A percentile compares a stretch with the other conserved stretches of the same genome.
Conservation (phyloP, 2,797 vertebrate species). For the Microtus californicus region DNA sequence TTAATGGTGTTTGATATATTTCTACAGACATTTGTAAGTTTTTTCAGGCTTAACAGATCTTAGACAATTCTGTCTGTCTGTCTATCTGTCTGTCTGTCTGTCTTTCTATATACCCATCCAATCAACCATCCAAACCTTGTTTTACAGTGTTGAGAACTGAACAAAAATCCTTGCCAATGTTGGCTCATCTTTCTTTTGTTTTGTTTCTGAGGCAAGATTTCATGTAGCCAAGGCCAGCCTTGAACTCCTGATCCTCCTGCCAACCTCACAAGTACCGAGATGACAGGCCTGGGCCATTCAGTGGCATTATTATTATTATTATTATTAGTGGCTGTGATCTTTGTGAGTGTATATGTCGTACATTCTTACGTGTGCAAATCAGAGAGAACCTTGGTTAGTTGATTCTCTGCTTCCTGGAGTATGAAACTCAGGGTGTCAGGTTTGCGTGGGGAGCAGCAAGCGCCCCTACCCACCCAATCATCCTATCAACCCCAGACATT, state of each 20-base stretch:
- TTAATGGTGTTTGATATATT: background rate
- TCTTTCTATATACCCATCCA: background rate
- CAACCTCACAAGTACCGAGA: background rate
- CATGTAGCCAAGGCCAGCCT: background rate
- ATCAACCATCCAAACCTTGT: background rate
- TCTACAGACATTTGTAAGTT: background rate
- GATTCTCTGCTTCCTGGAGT: background rate
- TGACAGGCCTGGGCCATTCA: background rate
- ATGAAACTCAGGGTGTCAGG: background rate
- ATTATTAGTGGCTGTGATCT: background rate
- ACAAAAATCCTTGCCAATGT: background rate
- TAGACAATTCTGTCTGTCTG: background rate
- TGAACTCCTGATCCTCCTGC: background rate
- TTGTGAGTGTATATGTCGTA: background rate
- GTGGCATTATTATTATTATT: background rate
- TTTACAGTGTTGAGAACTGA: background rate
- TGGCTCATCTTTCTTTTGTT: background rate
- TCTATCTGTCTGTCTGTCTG: background rate
- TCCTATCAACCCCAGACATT: background rate
- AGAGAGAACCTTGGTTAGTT: background rate
- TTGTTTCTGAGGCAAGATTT: background rate
- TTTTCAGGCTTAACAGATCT: background rate
- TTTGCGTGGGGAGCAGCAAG: background rate
- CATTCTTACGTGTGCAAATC: background rate
- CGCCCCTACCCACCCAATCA: background rate